Evolutionary conservation across 2,113 vertebrate genomes (phyloP).

Genomic region (Ageneiosus marmoratus): DNA sequence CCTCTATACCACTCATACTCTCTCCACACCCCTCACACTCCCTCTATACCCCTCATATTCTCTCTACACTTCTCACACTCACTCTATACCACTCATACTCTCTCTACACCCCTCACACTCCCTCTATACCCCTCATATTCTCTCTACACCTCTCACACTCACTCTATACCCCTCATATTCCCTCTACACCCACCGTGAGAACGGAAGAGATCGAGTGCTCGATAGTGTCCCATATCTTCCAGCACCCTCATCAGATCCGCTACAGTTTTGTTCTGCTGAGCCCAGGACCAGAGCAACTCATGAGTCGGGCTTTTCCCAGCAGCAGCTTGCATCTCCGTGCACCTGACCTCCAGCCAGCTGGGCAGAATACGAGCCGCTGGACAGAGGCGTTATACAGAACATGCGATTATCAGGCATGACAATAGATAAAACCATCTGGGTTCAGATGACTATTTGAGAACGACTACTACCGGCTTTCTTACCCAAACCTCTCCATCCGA

Average conservation of each 20-base stretch:
- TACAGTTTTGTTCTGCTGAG: conserved; percentile 76
- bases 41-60: too few species aligned
- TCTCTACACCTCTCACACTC: too few species aligned
- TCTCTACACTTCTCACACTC: too few species aligned
- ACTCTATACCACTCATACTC: too few species aligned
- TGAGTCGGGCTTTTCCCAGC: conserved; percentile 75
- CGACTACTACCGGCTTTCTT: conserved; percentile 45
- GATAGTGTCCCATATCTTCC: conserved; percentile 73
- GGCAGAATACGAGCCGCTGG: conserved; percentile 69
- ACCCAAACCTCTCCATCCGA: conserved; percentile 79
- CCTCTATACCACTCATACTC: too few species aligned
- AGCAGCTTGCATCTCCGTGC: conserved; percentile 67
- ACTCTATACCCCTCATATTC: too few species aligned
- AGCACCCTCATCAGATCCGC: conserved; percentile 73
- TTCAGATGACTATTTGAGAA: too few species aligned
- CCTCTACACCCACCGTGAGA: conserved; percentile 58
- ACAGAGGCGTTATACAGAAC: background rate
- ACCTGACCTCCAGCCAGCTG: conserved; percentile 72
- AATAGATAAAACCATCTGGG: too few species aligned
- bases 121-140: too few species aligned
- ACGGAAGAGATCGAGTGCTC: conserved; percentile 71
- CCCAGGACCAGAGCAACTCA: conserved; percentile 80
- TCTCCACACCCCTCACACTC: too few species aligned
- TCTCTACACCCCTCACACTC: too few species aligned
- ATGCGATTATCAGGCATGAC: background rate